Base-by-base conservation (phyloP, 2,888 invertebrate species). In the Drosophila multiciliata region DNA sequence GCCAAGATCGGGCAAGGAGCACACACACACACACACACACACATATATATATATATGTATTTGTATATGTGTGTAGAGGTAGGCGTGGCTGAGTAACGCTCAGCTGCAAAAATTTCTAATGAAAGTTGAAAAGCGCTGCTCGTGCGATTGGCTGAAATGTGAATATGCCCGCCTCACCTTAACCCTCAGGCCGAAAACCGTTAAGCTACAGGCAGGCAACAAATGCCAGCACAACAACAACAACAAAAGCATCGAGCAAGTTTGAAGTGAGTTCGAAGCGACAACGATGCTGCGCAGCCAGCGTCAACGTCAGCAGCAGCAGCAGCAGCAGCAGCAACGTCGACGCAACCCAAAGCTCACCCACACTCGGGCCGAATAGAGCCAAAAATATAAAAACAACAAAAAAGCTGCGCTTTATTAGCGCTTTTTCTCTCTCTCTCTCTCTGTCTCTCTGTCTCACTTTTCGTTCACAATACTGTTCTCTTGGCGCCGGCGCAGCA, bases 81-180 rank as follows among this genome's bases (percentile, higher is more conserved):
- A 55, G 87, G 82, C 84, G 80, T 82, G 85, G 76, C 78, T 65
- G 52, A 65, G 64, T 38, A 26, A 17, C 45, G 50, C 52, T 70
- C 57, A 55, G 52, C 29, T 52, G 60, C 52, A 82, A 87, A 45
- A 45, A 87, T 84, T 84, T 84, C 84, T 87, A 84, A 84, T 87
- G 87, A 84, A 84, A 84, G 84, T 84, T 87, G 75, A 84, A 82
- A 87, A 82, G 78, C 74, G 82, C 75, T 82, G 80, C 71, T 74
- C 32, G 59, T 67, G 73, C 73, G 84, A 84, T 84, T 84, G 87
- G 84, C 78, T 84, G 68, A 70, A 70, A 54, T 59, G 57, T 61
- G 54, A 58, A 57, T 38, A 26, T 63, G 33, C 45, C 49, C 70
- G 33, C 57, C 9, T 52, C 23, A 23, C 64, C 29, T 23, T 45